A percentile compares a stretch with the other conserved stretches of the same genome.
Conservation (phyloP, 23 tunicate genomes). For the Styela clava region DNA sequence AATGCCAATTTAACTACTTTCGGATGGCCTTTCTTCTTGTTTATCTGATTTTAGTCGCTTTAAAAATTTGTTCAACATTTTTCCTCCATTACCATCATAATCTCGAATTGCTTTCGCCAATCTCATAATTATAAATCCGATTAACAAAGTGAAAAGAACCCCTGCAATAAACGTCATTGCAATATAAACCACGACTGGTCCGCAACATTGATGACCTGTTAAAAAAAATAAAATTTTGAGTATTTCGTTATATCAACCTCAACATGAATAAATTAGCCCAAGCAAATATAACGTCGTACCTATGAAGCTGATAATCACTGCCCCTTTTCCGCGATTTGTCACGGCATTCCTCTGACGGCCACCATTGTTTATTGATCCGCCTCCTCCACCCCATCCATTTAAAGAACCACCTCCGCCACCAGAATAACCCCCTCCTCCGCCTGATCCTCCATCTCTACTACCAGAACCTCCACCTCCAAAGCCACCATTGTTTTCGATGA, state of each 20-base stretch:
- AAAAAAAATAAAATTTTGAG: background rate
- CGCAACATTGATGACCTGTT: constrained; percentile 76
- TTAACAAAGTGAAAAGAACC: constrained; percentile 27
- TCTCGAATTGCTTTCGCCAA: background rate
- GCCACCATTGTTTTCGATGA: constrained; percentile 75
- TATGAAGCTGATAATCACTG: constrained; percentile 64
- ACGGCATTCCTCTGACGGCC: constrained; percentile 21
- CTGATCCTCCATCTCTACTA: constrained; percentile 76
- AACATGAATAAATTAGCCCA: too few species aligned
- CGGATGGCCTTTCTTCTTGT: background rate
- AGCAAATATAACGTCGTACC: too few species aligned
- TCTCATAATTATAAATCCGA: constrained; percentile 27
- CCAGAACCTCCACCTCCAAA: constrained; percentile 98
- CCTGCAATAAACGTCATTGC: constrained; percentile 69
- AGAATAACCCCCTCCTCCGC: constrained; percentile 91
- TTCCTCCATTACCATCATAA: background rate
- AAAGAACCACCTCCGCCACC: constrained; percentile 89
- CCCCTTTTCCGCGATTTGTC: constrained; percentile 47
- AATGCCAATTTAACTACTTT: too few species aligned
- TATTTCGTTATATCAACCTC: too few species aligned
- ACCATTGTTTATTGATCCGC: constrained; percentile 79
- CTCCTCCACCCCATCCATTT: constrained; percentile 91
- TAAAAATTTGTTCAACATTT: background rate
- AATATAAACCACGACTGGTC: constrained; percentile 65
- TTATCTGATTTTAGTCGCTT: background rate